phyloP scores from a whole-genome alignment of 1,140 invertebrate species.

The Grapholita molesta region DNA sequence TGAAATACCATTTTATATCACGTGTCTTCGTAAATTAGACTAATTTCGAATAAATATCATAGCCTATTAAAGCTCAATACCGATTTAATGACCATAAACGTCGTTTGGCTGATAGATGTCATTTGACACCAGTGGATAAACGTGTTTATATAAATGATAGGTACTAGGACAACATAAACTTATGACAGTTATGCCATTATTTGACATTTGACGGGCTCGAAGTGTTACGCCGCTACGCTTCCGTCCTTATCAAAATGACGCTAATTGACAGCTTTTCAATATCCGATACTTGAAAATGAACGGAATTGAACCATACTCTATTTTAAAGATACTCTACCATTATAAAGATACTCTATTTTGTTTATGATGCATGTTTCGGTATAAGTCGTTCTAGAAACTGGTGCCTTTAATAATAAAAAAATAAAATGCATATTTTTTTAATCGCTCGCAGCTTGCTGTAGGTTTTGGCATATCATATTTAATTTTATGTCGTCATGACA shows the following conservation, averaged over 20 bases:
- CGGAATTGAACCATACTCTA: too few species aligned
- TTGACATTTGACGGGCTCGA: background rate
- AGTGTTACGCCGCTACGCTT: background rate
- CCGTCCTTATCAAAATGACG: background rate
- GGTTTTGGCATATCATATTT: too few species aligned
- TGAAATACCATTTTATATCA: conserved; percentile 17
- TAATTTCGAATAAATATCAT: background rate
- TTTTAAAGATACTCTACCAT: too few species aligned
- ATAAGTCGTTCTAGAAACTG: too few species aligned
- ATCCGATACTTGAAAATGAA: background rate
- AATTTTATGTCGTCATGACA: too few species aligned
- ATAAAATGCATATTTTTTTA: too few species aligned
- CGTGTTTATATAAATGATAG: background rate
- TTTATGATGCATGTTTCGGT: too few species aligned
- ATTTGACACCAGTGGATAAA: background rate
- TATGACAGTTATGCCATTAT: background rate
- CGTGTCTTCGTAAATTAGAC: background rate
- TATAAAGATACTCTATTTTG: too few species aligned
- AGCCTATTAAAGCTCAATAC: background rate
- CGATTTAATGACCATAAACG: background rate
- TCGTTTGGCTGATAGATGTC: background rate
- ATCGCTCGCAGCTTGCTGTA: too few species aligned
- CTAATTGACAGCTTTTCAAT: conserved; percentile 2
- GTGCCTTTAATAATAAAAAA: too few species aligned
- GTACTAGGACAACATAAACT: background rate